These are phyloP conservation scores for Gasteruption jaculator DNA, from an alignment of 2,888 invertebrate genomes.

Conservation along the genomic window DNA sequence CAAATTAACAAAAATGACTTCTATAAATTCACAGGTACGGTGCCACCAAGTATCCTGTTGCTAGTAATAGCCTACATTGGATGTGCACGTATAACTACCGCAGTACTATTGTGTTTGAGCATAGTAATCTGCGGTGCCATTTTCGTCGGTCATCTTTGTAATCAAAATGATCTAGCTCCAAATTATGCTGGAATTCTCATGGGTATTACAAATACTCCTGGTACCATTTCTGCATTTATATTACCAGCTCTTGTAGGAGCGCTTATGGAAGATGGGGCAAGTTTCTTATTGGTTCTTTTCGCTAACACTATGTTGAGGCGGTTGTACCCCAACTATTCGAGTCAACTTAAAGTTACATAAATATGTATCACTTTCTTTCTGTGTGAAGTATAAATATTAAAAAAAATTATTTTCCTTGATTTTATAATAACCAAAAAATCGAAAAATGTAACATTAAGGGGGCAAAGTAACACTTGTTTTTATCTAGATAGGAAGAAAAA, in stretches of 20 bases:
- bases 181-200: constrained; percentile 47
- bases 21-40: constrained; percentile 30
- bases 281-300: no score
- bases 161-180: constrained; percentile 47
- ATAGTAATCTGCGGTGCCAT: constrained; percentile 41
- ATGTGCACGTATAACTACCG: constrained; percentile 32
- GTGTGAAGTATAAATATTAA: no score
- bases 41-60: constrained; percentile 38
- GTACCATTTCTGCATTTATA: constrained; percentile 44
- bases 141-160: constrained; percentile 44
- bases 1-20: not conserved
- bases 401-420: no score
- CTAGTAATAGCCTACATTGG: constrained; percentile 40
- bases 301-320: no score
- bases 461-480: no score
- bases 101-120: constrained; percentile 34
- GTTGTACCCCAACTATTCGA: no score
- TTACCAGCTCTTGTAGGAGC: constrained; percentile 41
- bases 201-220: constrained; percentile 49
- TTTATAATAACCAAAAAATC: no score
- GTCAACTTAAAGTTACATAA: no score
- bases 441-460: no score
- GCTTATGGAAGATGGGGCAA: constrained; percentile 38
- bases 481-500: no score
- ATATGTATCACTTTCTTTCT: no score